Conservation (phyloP, 1,140 invertebrate genomes). For the Eumeta japonica region DNA sequence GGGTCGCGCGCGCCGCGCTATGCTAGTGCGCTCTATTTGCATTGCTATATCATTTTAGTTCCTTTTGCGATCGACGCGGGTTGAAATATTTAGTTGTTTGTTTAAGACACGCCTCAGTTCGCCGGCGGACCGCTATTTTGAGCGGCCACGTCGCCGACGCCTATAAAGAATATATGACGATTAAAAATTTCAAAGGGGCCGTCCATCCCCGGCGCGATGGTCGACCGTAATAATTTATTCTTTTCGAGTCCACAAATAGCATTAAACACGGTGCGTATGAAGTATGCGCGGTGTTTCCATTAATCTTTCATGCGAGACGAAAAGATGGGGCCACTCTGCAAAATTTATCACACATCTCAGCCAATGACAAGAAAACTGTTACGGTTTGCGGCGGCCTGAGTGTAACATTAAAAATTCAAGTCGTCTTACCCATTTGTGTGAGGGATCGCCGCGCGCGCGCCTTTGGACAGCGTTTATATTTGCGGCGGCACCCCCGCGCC, state of each 20-base stretch:
- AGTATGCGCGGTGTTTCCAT: slow-evolving; percentile 42
- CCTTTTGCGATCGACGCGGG: too few relatives aligned
- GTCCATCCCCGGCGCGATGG: too few relatives aligned
- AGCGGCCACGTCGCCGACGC: too few relatives aligned
- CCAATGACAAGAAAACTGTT: slow-evolving; percentile 58
- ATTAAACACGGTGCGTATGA: slow-evolving; percentile 49
- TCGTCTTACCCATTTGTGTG: slow-evolving; percentile 56
- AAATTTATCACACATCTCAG: slow-evolving; percentile 57
- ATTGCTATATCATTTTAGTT: too few relatives aligned
- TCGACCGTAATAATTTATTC: too few relatives aligned
- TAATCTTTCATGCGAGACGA: slow-evolving; percentile 54
- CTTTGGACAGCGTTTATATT: slow-evolving; percentile 57
- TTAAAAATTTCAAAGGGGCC: slow-evolving; percentile 5
- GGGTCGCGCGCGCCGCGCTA: too few relatives aligned
- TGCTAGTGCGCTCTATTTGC: too few relatives aligned
- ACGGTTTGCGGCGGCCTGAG: slow-evolving; percentile 56
- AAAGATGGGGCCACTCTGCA: slow-evolving; percentile 57
- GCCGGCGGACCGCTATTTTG: too few relatives aligned
- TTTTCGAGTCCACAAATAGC: slow-evolving; percentile 34
- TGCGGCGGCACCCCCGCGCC: too few relatives aligned
- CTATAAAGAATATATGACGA: background rate
- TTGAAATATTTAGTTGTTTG: background rate
- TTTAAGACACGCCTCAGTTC: too few relatives aligned
- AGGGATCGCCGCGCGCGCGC: slow-evolving; percentile 52
- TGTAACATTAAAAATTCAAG: slow-evolving; percentile 56